A percentile compares a stretch with the other conserved stretches of the same genome.
These are phyloP conservation scores for Salvelinus namaycush DNA, from an alignment of 2,113 vertebrate genomes.

Conservation along the genomic window DNA sequence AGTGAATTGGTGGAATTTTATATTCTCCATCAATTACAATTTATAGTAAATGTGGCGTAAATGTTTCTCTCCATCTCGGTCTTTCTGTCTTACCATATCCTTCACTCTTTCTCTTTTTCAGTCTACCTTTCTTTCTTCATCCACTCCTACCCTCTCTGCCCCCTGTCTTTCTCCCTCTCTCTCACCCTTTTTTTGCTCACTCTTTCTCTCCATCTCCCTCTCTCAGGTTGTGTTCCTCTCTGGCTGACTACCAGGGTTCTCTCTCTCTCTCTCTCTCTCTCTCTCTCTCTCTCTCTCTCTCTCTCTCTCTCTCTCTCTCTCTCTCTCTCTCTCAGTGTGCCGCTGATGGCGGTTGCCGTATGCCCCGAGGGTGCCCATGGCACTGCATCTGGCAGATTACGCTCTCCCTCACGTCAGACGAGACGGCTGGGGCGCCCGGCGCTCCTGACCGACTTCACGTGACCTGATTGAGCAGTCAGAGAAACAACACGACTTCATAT, in stretches of 20 bases:
- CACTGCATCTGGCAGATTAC: slow-evolving; percentile 56
- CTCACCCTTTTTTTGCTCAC: neutral
- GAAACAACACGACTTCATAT: slow-evolving; percentile 46
- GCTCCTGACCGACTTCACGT: slow-evolving; percentile 70
- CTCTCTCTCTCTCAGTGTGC: neutral
- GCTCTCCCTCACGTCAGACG: slow-evolving; percentile 49
- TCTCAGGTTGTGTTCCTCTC: slow-evolving; percentile 2
- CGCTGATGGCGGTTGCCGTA: neutral
- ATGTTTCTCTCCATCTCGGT: too few relatives aligned
- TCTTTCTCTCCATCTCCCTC: neutral
- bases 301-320: neutral
- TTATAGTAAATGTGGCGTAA: too few relatives aligned
- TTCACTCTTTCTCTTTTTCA: neutral
- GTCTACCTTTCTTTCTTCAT: too few relatives aligned
- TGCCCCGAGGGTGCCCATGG: slow-evolving; percentile 43
- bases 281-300: too few relatives aligned
- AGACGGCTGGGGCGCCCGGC: slow-evolving; percentile 17
- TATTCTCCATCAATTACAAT: too few relatives aligned
- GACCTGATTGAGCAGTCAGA: slow-evolving; percentile 73
- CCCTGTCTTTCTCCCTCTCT: too few relatives aligned
- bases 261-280: neutral
- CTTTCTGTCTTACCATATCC: neutral
- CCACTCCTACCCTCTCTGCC: too few relatives aligned
- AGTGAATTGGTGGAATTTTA: too few relatives aligned
- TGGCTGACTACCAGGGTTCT: neutral